A percentile compares a stretch with the other conserved stretches of the same genome.
These are phyloP conservation scores for Stomatorhinus ivindoensis DNA, from an alignment of 2,113 vertebrate species.

Conservation along the genomic window DNA sequence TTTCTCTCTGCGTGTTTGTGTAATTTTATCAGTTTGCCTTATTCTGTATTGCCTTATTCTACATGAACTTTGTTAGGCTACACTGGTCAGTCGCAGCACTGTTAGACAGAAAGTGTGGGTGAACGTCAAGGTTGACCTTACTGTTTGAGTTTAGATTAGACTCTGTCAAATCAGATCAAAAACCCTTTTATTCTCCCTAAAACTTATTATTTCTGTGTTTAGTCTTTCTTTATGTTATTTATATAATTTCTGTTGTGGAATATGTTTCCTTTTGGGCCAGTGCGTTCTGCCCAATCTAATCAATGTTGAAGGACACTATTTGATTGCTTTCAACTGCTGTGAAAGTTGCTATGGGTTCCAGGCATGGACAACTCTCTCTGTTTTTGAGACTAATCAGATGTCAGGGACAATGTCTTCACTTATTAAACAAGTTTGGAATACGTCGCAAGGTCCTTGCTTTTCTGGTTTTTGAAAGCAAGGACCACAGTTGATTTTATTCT, in stretches of 20 bases:
- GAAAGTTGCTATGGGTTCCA: neutral
- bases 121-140: neutral
- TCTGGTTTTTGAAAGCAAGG: slow-evolving; percentile 4
- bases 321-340: neutral
- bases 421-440: slow-evolving; percentile 31
- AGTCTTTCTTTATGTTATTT: slow-evolving; percentile 39
- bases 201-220: slow-evolving; percentile 25
- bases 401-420: slow-evolving; percentile 31
- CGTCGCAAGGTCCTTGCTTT: neutral
- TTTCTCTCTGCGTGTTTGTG: slow-evolving; percentile 30
- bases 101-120: neutral
- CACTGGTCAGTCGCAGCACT: neutral
- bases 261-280: slow-evolving; percentile 35
- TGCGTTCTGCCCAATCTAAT: slow-evolving; percentile 34
- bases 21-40: slow-evolving; percentile 38
- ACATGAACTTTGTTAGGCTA: neutral
- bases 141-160: neutral
- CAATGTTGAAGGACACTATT: slow-evolving; percentile 23
- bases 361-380: neutral
- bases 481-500: neutral
- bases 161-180: neutral
- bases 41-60: slow-evolving; percentile 35
- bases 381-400: slow-evolving; percentile 32
- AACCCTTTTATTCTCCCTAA: neutral
- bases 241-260: slow-evolving; percentile 39